These are phyloP conservation scores for Drosophila pseudoobscura DNA, from an alignment of 1,140 invertebrate species.

Conservation along the genomic window DNA sequence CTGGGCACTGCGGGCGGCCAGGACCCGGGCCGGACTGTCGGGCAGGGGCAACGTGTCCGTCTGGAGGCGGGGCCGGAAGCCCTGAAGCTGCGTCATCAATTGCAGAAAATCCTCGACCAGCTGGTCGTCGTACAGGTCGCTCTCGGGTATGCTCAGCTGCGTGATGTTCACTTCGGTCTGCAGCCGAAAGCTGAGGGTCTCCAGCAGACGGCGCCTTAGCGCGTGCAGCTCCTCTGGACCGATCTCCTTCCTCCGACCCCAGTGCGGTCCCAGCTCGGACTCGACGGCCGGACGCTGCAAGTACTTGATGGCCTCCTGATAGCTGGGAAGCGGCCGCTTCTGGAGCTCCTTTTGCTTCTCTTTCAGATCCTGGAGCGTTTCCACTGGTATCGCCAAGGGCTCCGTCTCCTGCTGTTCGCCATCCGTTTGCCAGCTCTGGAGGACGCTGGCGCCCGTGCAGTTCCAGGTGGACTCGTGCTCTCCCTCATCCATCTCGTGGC, in stretches of 20 bases:
- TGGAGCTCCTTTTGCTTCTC: conserved; percentile 27
- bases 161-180: conserved; percentile 73
- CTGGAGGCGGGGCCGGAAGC: conserved; percentile 7
- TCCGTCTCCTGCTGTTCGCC: conserved; percentile 11
- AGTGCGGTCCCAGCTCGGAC: conserved; percentile 38
- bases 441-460: conserved; percentile 33
- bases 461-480: conserved; percentile 48
- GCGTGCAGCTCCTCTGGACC: conserved; percentile 19
- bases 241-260: neutral
- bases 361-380: conserved; percentile 32
- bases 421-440: conserved; percentile 46
- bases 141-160: conserved; percentile 74
- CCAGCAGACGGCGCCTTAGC: conserved; percentile 41
- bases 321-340: conserved; percentile 22
- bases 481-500: conserved; percentile 49
- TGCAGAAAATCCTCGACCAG: conserved; percentile 66
- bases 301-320: conserved; percentile 58
- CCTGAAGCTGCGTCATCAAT: conserved; percentile 49
- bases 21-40: conserved; percentile 56
- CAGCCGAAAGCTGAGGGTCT: conserved; percentile 54
- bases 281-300: conserved; percentile 36
- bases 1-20: conserved; percentile 64
- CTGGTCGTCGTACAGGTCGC: conserved; percentile 71
- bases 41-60: conserved; percentile 53
- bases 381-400: conserved; percentile 19